Evolutionary conservation across 2,113 vertebrate species (phyloP).

Genomic region (Montifringilla adamsi): DNA sequence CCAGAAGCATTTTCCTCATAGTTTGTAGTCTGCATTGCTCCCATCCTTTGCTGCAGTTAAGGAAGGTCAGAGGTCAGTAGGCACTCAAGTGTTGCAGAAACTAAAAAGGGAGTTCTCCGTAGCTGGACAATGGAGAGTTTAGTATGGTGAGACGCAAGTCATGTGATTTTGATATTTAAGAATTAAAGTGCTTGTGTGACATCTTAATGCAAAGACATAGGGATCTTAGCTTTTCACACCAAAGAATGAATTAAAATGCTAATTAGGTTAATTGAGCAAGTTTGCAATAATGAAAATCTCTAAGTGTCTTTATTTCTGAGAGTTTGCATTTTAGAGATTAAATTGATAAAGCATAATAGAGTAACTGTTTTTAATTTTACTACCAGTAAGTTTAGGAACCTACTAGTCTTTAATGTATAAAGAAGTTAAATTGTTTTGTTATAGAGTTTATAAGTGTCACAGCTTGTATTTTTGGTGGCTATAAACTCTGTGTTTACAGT

Average conservation of each 20-base stretch:
- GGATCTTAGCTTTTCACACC: not conserved
- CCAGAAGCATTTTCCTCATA: not conserved
- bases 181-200: not conserved
- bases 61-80: not conserved
- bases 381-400: not conserved
- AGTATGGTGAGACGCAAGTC: not conserved
- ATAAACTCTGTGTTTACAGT: not conserved
- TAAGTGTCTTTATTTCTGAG: not conserved
- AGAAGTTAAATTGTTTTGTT: not conserved
- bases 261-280: not conserved
- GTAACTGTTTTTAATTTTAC: not conserved
- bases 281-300: not conserved
- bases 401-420: not conserved
- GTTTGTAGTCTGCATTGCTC: not conserved
- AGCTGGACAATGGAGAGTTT: accelerated
- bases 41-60: not conserved
- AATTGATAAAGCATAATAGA: not conserved
- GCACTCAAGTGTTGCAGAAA: not conserved
- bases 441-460: not conserved
- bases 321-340: not conserved
- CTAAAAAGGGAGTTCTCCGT: not conserved
- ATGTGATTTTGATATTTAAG: not conserved
- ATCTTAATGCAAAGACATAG: not conserved
- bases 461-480: not conserved
- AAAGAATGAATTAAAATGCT: not conserved